Evolutionary conservation across 2,888 invertebrate genomes (phyloP).

Genomic region (Lacanobia wlatinum): DNA sequence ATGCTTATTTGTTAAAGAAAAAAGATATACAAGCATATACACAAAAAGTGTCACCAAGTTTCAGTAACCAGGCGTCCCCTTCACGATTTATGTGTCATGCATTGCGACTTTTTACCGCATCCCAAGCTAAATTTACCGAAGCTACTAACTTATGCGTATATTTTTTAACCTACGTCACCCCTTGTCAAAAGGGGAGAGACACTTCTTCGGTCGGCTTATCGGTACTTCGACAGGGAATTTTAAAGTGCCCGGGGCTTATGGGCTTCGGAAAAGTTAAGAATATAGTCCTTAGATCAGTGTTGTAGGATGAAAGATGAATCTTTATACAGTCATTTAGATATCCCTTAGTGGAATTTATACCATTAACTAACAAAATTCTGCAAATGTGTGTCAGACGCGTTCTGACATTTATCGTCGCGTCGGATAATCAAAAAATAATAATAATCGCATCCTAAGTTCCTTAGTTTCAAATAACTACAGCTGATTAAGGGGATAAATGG

Average conservation of each 20-base stretch:
- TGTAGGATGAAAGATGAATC: background rate
- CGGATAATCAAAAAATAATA: no score
- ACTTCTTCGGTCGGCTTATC: slow-evolving; percentile 44
- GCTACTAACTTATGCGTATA: slow-evolving; percentile 40
- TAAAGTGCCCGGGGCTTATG: slow-evolving; percentile 22
- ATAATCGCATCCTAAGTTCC: no score
- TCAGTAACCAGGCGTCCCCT: background rate
- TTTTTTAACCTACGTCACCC: slow-evolving; percentile 43
- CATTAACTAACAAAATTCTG: no score
- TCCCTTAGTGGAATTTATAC: no score
- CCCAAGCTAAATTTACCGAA: slow-evolving; percentile 23
- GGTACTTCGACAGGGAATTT: slow-evolving; percentile 37
- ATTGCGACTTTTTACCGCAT: slow-evolving; percentile 9
- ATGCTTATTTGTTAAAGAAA: background rate
- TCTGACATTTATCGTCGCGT: no score
- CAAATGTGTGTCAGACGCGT: no score
- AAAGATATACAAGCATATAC: background rate
- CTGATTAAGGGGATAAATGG: no score
- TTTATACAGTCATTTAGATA: background rate
- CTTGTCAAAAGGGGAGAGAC: slow-evolving; percentile 37
- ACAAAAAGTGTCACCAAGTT: background rate
- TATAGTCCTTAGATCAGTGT: background rate
- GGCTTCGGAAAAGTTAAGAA: slow-evolving; percentile 13
- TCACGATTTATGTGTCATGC: slow-evolving; percentile 6
- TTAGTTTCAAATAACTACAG: no score